Evolutionary conservation across 2,888 invertebrate genomes (phyloP).

Genomic region (Hermaeophaga mercurialis): DNA sequence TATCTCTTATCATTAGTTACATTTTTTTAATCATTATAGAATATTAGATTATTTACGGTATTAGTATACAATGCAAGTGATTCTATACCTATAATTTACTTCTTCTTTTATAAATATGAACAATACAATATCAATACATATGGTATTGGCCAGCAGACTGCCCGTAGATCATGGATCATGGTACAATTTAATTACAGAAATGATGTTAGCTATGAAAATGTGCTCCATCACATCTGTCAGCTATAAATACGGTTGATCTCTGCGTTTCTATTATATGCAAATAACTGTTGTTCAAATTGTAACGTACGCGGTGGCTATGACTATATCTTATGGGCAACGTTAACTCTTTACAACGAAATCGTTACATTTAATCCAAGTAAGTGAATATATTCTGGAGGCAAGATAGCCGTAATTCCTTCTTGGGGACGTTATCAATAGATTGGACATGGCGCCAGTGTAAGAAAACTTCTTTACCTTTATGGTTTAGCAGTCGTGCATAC

Average conservation of each 20-base stretch:
- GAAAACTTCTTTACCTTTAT: too few species aligned
- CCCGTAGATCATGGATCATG: slow-evolving; percentile 14
- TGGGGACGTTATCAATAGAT: too few species aligned
- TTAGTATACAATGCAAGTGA: too few species aligned
- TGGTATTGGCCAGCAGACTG: background rate
- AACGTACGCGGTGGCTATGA: slow-evolving; percentile 43
- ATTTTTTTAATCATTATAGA: too few species aligned
- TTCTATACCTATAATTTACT: too few species aligned
- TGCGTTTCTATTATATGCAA: slow-evolving; percentile 55
- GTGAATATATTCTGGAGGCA: slow-evolving; percentile 22
- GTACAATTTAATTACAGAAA: slow-evolving; percentile 38
- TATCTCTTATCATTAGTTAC: too few species aligned
- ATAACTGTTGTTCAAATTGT: slow-evolving; percentile 51
- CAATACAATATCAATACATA: background rate
- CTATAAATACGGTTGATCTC: slow-evolving; percentile 46
- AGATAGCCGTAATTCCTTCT: too few species aligned
- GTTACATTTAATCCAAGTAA: slow-evolving; percentile 28
- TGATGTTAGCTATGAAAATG: slow-evolving; percentile 41
- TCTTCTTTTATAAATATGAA: background rate
- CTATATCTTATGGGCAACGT: slow-evolving; percentile 41
- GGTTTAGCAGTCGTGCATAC: too few species aligned
- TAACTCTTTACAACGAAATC: slow-evolving; percentile 35
- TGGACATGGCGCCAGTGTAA: too few species aligned
- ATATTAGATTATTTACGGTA: too few species aligned
- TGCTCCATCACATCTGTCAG: slow-evolving; percentile 49